Base-by-base conservation (phyloP, 2,797 vertebrate species). In the Muraenolepis orangiensis region DNA sequence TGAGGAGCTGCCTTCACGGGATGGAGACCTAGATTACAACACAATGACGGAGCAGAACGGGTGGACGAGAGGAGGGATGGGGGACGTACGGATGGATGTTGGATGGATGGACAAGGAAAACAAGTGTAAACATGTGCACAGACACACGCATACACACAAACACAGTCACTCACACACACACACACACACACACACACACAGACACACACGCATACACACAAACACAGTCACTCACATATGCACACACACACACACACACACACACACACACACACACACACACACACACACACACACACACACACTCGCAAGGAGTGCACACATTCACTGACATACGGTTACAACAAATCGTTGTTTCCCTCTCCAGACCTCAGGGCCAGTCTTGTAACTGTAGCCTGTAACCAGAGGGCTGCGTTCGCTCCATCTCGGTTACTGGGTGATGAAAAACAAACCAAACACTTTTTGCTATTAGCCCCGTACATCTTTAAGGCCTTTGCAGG, bases 381-480 rank as follows among this genome's bases (percentile, higher is more conserved):
- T 76, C 29, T 20, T 82, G 75, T 74, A 83, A 83, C 46, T 74
- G 0, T 3, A 76, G 64, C 42, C 61, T 38, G 72, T 74, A 42
- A 68, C 42, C n/a, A n/a, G 10, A 14, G 26, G 32, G 68, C 76
- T 73, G 69, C 69, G 85, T 79, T 79, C 66, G 38, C 57, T 66
- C 31, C 20, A 31, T 71, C 72, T 34, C 18, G 46, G 46, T 16
- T 18, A 73, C 66, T 75, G 31, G 40, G 72, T 70, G 57, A 64
- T 46, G 68, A 69, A 70, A 73, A 76, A 31, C 66, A 57, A 78
- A 71, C 79, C 23, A 36, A 84, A 70, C 73, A 69, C n/a, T n/a
- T n/a, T 34, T 29, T 72, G 71, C 78, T 81, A 67, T 80, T 76
- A 76, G 38, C 30, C 23, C 73, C 69, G 83, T 57, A 38, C 40